These are phyloP conservation scores for Potorous gilbertii DNA, from an alignment of 2,797 vertebrate genomes.

Conservation along the genomic window DNA sequence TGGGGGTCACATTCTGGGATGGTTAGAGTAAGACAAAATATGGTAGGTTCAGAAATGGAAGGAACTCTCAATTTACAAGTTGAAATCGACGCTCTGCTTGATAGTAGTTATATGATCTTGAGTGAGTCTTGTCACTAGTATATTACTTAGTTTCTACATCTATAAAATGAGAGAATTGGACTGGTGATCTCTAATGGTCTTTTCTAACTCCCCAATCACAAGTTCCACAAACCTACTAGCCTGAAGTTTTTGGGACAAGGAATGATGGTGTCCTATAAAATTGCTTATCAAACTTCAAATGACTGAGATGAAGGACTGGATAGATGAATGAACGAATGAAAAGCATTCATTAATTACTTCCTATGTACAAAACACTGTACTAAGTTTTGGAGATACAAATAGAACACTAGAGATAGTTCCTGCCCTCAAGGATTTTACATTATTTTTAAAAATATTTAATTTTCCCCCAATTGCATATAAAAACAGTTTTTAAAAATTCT, in stretches of 20 bases:
- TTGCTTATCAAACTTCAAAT: background rate
- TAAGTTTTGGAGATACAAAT: background rate
- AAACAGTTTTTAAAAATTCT: background rate
- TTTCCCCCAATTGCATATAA: background rate
- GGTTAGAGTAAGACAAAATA: background rate
- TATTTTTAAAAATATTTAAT: background rate
- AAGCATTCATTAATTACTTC: background rate
- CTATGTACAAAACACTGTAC: background rate
- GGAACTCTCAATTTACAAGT: background rate
- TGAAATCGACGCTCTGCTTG: background rate
- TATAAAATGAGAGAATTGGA: background rate
- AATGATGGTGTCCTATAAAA: background rate
- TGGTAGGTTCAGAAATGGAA: background rate
- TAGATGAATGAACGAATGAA: background rate
- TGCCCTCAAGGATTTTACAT: background rate
- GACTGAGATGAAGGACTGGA: conserved; percentile 22
- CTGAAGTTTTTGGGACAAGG: background rate
- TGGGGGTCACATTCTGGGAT: background rate
- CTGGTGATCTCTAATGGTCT: background rate
- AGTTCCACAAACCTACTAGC: background rate
- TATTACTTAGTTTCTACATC: background rate
- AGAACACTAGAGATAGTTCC: background rate
- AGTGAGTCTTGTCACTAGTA: background rate
- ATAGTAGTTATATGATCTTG: background rate
- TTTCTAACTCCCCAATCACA: background rate